Evolutionary conservation across 92 coral and sea anemone species (phyloP).

Genomic region (Scolanthus callimorphus): DNA sequence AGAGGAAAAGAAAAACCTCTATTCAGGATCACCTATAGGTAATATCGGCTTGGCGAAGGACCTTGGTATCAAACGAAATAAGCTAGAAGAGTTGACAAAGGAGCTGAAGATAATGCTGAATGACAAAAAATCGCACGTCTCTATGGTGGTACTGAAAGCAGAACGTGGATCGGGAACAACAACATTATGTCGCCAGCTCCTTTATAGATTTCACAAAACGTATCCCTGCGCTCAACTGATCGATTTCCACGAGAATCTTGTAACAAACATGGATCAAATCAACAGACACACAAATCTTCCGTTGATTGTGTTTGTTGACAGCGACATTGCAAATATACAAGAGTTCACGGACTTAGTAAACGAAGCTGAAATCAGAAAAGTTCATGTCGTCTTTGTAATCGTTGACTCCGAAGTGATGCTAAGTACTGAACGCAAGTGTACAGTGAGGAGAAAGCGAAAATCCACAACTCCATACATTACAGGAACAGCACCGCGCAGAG

Average conservation of each 20-base stretch:
- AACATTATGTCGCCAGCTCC: conserved; percentile 67
- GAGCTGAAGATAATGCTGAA: conserved; percentile 28
- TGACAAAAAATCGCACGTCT: conserved; percentile 53
- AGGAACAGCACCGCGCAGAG: conserved; percentile 57
- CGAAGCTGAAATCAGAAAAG: conserved; percentile 52
- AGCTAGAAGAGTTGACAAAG: conserved; percentile 44
- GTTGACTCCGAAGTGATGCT: conserved; percentile 55
- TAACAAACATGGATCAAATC: conserved; percentile 56
- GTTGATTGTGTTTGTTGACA: conserved; percentile 61
- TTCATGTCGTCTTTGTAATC: conserved; percentile 51
- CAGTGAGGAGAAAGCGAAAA: conserved; percentile 12
- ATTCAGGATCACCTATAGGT: conserved; percentile 56
- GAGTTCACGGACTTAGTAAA: conserved; percentile 68
- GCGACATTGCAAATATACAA: conserved; percentile 53
- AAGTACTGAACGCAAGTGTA: not conserved
- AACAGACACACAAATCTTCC: conserved; percentile 44
- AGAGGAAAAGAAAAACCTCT: conserved; percentile 32
- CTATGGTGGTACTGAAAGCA: conserved; percentile 54
- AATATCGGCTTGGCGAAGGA: conserved; percentile 32
- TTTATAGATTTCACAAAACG: conserved; percentile 44
- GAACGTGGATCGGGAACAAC: conserved; percentile 83
- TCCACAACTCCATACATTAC: conserved; percentile 21
- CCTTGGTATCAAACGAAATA: conserved; percentile 52
- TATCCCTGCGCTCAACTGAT: conserved; percentile 61
- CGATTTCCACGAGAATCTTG: conserved; percentile 53